Evolutionary conservation across 1,140 invertebrate genomes (phyloP).

Genomic region (Spodoptera frugiperda): DNA sequence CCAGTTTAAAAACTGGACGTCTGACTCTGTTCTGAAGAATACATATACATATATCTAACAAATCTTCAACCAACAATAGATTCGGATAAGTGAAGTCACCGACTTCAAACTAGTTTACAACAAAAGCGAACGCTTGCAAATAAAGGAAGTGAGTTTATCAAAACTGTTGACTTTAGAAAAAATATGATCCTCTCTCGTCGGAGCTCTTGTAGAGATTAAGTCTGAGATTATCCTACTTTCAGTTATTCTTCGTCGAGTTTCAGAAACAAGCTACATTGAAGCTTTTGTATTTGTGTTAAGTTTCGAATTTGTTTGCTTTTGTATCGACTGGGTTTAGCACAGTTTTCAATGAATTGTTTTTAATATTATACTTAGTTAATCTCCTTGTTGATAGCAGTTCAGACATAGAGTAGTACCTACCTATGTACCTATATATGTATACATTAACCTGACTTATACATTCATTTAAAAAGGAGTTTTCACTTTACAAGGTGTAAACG

Average conservation of each 20-base stretch:
- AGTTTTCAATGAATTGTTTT: background rate
- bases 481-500: no score
- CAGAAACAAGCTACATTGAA: constrained; percentile 20
- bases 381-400: no score
- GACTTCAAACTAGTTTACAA: background rate
- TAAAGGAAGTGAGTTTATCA: constrained; percentile 18
- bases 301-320: background rate
- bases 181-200: constrained; percentile 24
- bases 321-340: background rate
- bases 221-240: constrained; percentile 41
- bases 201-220: constrained; percentile 40
- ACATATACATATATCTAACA: no score
- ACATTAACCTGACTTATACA: no score
- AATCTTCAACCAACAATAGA: no score
- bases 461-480: no score
- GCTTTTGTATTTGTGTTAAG: constrained; percentile 11
- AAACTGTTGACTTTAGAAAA: constrained; percentile 45
- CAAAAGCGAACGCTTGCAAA: constrained; percentile 13
- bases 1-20: no score
- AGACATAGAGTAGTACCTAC: no score
- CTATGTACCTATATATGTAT: no score
- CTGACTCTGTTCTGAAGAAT: no score
- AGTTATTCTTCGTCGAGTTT: constrained; percentile 19
- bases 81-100: background rate
- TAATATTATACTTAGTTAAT: no score